Conservation (phyloP, 2,888 invertebrate genomes). For the Cataglyphis rosenhaueri region DNA sequence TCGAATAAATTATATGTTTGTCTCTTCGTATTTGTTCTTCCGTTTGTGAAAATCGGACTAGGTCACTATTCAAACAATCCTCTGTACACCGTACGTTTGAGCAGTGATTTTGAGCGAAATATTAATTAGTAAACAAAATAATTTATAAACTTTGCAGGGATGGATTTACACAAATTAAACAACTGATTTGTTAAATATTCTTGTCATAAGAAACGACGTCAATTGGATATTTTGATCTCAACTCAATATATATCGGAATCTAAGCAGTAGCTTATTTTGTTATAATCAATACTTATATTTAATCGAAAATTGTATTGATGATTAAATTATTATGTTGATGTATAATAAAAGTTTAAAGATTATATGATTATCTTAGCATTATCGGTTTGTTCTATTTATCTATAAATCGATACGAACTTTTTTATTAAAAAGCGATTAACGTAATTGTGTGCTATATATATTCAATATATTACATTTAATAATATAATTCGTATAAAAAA, state of each 20-base stretch:
- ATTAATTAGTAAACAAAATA: constrained; percentile 1
- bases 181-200: background rate
- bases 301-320: background rate
- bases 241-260: background rate
- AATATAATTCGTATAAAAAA: background rate
- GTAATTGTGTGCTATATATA: background rate
- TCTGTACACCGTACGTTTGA: background rate
- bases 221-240: background rate
- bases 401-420: background rate
- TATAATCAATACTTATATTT: background rate
- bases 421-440: background rate
- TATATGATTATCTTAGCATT: background rate
- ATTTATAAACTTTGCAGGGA: background rate
- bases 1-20: constrained; percentile 21
- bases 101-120: background rate
- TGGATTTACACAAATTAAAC: background rate
- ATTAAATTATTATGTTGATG: background rate
- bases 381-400: background rate
- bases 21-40: background rate
- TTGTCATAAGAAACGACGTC: background rate
- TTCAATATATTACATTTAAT: too few species aligned
- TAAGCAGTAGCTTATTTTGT: background rate
- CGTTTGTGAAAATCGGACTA: background rate
- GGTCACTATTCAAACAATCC: constrained; percentile 9
- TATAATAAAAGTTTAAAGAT: background rate